phyloP scores from a whole-genome alignment of 2,113 vertebrate species.

The Takifugu flavidus region DNA sequence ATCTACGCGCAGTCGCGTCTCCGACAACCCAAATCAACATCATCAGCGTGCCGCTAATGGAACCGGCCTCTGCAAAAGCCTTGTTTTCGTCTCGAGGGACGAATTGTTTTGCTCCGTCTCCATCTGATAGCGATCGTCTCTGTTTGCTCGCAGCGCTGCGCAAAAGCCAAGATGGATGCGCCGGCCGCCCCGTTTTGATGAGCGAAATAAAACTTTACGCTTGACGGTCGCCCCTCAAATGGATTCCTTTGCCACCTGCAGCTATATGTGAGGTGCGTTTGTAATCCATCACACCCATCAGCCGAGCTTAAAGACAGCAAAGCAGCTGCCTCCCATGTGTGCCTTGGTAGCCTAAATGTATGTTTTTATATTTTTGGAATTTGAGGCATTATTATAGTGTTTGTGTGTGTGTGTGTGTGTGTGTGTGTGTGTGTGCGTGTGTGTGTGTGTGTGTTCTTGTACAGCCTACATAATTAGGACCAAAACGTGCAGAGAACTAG shows the following conservation, averaged over 20 bases:
- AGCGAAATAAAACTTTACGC: conserved; percentile 55
- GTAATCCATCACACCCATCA: conserved; percentile 48
- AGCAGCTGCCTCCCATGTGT: conserved; percentile 25
- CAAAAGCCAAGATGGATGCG: conserved; percentile 36
- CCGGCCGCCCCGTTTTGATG: conserved; percentile 35
- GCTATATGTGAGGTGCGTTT: conserved; percentile 35
- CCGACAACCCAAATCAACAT: background rate
- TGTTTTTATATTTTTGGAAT: too few relatives aligned
- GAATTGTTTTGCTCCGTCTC: conserved; percentile 34
- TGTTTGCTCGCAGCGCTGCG: conserved; percentile 27
- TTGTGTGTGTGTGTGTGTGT: conserved; percentile 1
- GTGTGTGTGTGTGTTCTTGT: background rate
- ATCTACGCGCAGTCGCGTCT: too few relatives aligned
- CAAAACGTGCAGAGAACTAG: too few relatives aligned
- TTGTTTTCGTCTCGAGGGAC: conserved; percentile 21
- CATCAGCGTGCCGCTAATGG: background rate
- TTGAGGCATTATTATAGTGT: background rate
- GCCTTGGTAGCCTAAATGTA: background rate
- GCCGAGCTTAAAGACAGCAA: conserved; percentile 36
- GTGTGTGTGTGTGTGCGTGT: conserved; percentile 5
- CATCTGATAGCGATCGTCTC: conserved; percentile 25
- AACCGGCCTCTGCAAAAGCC: conserved; percentile 8
- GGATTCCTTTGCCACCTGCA: conserved; percentile 54
- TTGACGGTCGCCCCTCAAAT: conserved; percentile 46
- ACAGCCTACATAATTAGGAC: background rate